Evolutionary conservation across 2,797 vertebrate genomes (phyloP), one percentile per base, ranked within the genome.

Genomic region (Sphaeramia orbicularis): DNA sequence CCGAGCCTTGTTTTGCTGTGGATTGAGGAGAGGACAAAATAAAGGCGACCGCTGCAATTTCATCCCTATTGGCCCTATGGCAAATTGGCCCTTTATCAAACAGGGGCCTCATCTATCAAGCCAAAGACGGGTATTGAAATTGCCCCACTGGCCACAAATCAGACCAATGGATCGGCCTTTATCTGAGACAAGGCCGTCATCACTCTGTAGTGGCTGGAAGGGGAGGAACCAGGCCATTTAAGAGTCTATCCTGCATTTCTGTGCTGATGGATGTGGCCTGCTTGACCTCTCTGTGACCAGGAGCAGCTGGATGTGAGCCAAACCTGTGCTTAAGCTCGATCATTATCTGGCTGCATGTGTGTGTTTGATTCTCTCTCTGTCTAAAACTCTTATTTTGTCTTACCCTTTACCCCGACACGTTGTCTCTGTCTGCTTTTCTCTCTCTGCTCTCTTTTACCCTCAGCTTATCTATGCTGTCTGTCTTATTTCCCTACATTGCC

Each of bases 31-130:
- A 84, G 81, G 83, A 88, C 87, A 88, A 88, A 93, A 93, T 93
- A 91, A 91, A 93, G 89, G 86, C 89, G 81, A 91, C 84, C 80
- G 75, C 87, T 86, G 89, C 90, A 92, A 89, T 93, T 93, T 86
- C 84, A 91, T 91, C 85, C 80, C 91, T 89, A 84, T 92, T 93
- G 87, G 89, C 83, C 91, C 88, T 58, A 45, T 84, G 81, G 91
- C 90, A 93, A 93, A 93, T 93, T 93, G 93, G 91, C 91, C 86
- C 89, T 94, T 92, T 91, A 92, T 94, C 93, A 94, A 93, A 86
- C 69, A 35, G 83, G 79, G 78, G 76, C 65, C 86, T 90, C 91
- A 93, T 95, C 84, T 92, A 92, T 94, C 93, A 94, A 89, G 65
- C 63, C 71, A 80, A 80, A 85, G 93, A 92, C 90, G 78, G 88